Evolutionary conservation across 2,113 vertebrate species (phyloP).

Genomic region (Phalacrocorax aristotelis): DNA sequence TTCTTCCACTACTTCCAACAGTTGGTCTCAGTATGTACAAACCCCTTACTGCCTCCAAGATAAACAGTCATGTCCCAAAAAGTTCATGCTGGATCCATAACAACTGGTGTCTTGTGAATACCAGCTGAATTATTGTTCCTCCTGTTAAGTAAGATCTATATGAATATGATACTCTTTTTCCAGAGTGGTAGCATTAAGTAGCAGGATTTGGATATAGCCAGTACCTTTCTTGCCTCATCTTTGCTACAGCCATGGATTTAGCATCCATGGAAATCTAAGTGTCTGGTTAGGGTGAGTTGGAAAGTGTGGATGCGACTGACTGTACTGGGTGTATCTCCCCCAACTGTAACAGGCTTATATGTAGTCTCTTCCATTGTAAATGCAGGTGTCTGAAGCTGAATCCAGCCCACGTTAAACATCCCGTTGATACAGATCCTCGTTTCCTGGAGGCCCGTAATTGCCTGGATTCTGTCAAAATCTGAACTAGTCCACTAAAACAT

Average conservation of each 20-base stretch:
- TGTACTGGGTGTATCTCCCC: neutral
- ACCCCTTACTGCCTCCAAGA: neutral
- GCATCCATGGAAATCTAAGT: neutral
- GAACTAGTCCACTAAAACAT: neutral
- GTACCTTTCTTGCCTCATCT: neutral
- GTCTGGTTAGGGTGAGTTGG: neutral
- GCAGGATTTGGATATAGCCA: neutral
- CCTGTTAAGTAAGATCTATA: neutral
- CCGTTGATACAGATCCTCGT: neutral
- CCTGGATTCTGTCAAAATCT: neutral
- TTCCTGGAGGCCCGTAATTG: neutral
- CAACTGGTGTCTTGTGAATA: neutral
- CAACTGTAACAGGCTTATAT: neutral
- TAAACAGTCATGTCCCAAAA: neutral
- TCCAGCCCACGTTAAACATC: constrained; percentile 8
- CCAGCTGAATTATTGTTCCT: neutral
- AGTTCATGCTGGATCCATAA: neutral
- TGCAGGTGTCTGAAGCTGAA: neutral
- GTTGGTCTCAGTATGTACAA: neutral
- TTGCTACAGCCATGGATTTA: neutral
- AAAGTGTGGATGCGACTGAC: neutral
- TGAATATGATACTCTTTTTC: neutral
- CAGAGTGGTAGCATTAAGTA: neutral
- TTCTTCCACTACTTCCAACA: neutral
- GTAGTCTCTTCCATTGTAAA: neutral